A percentile compares a stretch with the other conserved stretches of the same genome.
phyloP scores from a whole-genome alignment of 2,888 invertebrate genomes.

The Hyles lineata region DNA sequence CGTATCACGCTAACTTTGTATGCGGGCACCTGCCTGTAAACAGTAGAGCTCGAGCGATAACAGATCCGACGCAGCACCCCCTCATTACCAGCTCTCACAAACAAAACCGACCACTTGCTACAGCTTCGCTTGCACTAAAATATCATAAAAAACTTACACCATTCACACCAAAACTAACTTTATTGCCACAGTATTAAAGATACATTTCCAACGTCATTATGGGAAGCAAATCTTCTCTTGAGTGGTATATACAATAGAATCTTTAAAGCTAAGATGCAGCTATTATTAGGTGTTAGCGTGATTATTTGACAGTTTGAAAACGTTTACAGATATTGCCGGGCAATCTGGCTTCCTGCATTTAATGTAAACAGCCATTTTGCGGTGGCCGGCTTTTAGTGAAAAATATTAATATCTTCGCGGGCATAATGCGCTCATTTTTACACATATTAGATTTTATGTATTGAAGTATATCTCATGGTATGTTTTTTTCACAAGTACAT shows the following conservation, averaged over 20 bases:
- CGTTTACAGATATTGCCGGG: constrained; percentile 82
- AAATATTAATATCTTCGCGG: constrained; percentile 63
- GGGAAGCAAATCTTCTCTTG: constrained; percentile 53
- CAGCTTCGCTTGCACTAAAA: constrained; percentile 68
- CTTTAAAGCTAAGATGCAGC: constrained; percentile 75
- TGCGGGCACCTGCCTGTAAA: constrained; percentile 66
- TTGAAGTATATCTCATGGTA: constrained; percentile 25
- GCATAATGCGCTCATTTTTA: constrained; percentile 61
- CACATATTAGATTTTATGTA: constrained; percentile 49
- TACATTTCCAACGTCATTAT: constrained; percentile 34
- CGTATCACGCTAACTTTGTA: constrained; percentile 62
- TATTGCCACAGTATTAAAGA: constrained; percentile 42
- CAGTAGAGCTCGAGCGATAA: constrained; percentile 70
- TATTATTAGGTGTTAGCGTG: constrained; percentile 83
- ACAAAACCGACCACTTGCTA: constrained; percentile 63
- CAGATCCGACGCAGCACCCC: constrained; percentile 70
- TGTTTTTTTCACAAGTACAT: constrained; percentile 22
- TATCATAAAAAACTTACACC: constrained; percentile 63
- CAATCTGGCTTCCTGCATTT: constrained; percentile 83
- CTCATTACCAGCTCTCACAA: constrained; percentile 75
- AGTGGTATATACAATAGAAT: constrained; percentile 73
- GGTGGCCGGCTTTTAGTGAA: constrained; percentile 58
- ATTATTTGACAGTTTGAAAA: constrained; percentile 85
- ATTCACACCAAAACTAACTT: constrained; percentile 50
- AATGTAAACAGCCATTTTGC: constrained; percentile 77